Conservation (phyloP, 37 sponge, comb jelly and placozoan genomes). For the Haliclona indistincta region DNA sequence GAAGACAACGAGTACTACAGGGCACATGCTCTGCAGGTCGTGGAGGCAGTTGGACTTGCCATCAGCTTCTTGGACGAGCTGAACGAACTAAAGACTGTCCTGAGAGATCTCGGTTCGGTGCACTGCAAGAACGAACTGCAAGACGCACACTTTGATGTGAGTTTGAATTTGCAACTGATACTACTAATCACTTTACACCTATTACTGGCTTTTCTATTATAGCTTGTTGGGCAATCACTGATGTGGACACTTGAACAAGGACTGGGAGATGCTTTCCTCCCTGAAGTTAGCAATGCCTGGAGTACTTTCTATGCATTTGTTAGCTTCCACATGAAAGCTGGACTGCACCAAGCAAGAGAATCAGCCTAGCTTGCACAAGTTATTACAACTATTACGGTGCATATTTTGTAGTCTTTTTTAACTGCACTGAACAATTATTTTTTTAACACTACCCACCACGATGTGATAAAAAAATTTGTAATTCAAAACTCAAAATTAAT, state of each 20-base stretch:
- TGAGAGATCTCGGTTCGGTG: conserved; percentile 41
- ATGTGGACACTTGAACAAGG: conserved; percentile 41
- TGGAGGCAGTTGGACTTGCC: conserved; percentile 47
- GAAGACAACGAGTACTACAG: conserved; percentile 19
- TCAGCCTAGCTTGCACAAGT: too few species aligned
- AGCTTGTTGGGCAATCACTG: conserved; percentile 68
- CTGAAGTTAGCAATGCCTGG: conserved; percentile 63
- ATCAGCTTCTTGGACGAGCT: conserved; percentile 49
- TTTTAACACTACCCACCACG: too few species aligned
- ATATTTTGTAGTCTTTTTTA: too few species aligned
- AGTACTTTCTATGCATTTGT: conserved; percentile 41
- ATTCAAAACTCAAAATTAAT: too few species aligned
- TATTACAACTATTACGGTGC: too few species aligned
- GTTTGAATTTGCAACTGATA: not conserved
- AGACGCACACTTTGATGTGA: conserved; percentile 60
- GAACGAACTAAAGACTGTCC: conserved; percentile 2
- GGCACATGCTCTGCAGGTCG: conserved; percentile 45
- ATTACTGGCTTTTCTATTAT: conserved; percentile 2
- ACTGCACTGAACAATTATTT: too few species aligned
- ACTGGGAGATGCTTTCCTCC: conserved; percentile 52
- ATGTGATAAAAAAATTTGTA: too few species aligned
- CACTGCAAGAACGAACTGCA: conserved; percentile 28
- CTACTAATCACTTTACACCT: not conserved
- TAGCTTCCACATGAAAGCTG: conserved; percentile 51
- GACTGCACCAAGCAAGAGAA: conserved; percentile 30